Percentiles rank a stretch among this genome's conserved stretches.
Conservation (phyloP, 2,888 invertebrate species). For the Heliconius erato region DNA sequence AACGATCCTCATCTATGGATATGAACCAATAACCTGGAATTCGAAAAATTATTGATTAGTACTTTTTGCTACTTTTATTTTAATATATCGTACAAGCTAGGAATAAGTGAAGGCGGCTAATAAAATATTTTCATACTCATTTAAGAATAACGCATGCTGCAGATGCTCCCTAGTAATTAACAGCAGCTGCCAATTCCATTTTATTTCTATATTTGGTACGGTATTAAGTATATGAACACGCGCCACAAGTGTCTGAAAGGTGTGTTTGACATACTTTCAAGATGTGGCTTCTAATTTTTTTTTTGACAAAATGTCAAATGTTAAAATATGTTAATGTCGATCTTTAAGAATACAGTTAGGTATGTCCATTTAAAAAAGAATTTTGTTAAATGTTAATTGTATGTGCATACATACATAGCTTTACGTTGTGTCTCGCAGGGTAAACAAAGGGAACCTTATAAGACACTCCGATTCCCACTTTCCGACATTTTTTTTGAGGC, state of each 20-base stretch:
- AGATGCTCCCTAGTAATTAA: conserved; percentile 43
- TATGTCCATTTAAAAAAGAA: neutral
- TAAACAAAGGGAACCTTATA: too few relatives aligned
- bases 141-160: conserved; percentile 30
- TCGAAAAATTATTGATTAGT: conserved; percentile 2
- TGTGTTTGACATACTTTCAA: conserved; percentile 42
- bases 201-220: conserved; percentile 42
- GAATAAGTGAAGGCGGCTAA: conserved; percentile 24
- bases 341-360: neutral
- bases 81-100: neutral
- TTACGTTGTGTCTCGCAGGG: too few relatives aligned
- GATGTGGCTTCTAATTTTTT: conserved; percentile 19
- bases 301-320: conserved; percentile 19
- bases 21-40: conserved; percentile 30
- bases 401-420: too few relatives aligned
- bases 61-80: conserved; percentile 19
- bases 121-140: conserved; percentile 33
- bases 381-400: conserved; percentile 6
- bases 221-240: neutral
- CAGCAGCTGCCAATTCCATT: conserved; percentile 42
- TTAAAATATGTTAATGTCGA: conserved; percentile 8
- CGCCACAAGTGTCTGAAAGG: conserved; percentile 14
- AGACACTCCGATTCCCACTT: too few relatives aligned
- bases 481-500: too few relatives aligned
- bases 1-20: neutral